A percentile compares a stretch with the other conserved stretches of the same genome.
These are phyloP conservation scores for Mechanitis mazaeus DNA, from an alignment of 2,888 invertebrate species.

Conservation along the genomic window DNA sequence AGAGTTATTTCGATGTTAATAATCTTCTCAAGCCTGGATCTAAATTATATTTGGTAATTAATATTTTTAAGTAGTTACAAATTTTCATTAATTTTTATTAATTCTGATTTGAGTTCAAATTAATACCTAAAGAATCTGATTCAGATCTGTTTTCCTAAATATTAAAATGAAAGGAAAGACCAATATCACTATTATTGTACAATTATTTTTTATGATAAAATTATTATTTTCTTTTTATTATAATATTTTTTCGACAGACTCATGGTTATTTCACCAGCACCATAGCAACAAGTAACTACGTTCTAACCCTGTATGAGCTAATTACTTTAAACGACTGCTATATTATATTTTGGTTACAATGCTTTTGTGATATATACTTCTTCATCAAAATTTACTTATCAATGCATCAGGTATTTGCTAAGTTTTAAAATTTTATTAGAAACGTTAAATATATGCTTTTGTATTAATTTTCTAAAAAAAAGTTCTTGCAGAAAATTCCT, in stretches of 20 bases:
- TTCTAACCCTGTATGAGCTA: constrained; percentile 50
- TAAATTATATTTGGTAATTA: constrained; percentile 53
- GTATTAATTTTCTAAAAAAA: not conserved
- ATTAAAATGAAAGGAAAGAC: no score
- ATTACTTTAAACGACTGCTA: constrained; percentile 58
- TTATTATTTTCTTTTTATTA: not conserved
- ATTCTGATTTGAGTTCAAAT: no score
- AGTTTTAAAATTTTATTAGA: not conserved
- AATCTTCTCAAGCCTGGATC: constrained; percentile 59
- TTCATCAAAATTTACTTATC: constrained; percentile 48
- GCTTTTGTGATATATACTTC: constrained; percentile 56
- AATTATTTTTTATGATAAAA: not conserved
- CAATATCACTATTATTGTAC: not conserved
- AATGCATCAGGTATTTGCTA: constrained; percentile 56
- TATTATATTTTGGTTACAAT: constrained; percentile 53
- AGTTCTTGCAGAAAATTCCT: not conserved
- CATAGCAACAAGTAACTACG: constrained; percentile 51
- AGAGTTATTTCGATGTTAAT: constrained; percentile 43
- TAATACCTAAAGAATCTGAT: no score
- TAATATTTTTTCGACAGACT: constrained; percentile 36
- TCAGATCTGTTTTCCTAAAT: no score
- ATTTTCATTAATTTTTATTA: no score
- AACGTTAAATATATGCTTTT: not conserved
- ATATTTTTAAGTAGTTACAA: not conserved
- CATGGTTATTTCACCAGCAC: constrained; percentile 55